A percentile compares a stretch with the other conserved stretches of the same genome.
Conservation (phyloP, 2,888 invertebrate genomes). For the Trachelus iudaicus region DNA sequence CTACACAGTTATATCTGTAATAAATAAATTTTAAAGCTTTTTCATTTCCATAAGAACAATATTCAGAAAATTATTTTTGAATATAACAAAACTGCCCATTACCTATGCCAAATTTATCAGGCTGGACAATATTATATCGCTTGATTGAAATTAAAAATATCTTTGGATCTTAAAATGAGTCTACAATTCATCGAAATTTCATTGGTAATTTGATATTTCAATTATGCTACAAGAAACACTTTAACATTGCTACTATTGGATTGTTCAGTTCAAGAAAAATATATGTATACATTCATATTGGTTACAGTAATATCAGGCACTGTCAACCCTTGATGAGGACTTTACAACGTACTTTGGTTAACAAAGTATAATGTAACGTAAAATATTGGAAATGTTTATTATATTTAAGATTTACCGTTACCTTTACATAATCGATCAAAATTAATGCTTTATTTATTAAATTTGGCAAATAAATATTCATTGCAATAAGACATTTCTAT, state of each 20-base stretch:
- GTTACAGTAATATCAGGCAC: constrained; percentile 49
- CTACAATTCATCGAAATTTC: background rate
- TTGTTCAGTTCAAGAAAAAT: constrained; percentile 33
- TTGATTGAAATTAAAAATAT: background rate
- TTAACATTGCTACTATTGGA: background rate
- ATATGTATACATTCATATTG: constrained; percentile 25
- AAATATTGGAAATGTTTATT: constrained; percentile 18
- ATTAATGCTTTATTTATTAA: constrained; percentile 11
- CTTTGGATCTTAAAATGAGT: background rate
- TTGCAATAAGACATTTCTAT: constrained; percentile 43
- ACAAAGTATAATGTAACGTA: constrained; percentile 11
- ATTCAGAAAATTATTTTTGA: background rate
- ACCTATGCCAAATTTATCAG: background rate
- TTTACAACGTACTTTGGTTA: constrained; percentile 28
- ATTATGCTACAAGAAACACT: background rate
- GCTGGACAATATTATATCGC: background rate
- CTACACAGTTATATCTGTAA: constrained; percentile 14
- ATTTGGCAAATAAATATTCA: constrained; percentile 39
- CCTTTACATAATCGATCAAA: constrained; percentile 13
- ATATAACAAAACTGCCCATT: background rate
- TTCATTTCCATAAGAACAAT: background rate
- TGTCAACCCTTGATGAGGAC: constrained; percentile 47
- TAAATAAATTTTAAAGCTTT: constrained; percentile 18
- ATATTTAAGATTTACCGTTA: constrained; percentile 10
- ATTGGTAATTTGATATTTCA: background rate